A percentile compares a stretch with the other conserved stretches of the same genome.
These are phyloP conservation scores for Actinostola sp. DNA, from an alignment of 92 coral and sea anemone genomes.

Conservation along the genomic window DNA sequence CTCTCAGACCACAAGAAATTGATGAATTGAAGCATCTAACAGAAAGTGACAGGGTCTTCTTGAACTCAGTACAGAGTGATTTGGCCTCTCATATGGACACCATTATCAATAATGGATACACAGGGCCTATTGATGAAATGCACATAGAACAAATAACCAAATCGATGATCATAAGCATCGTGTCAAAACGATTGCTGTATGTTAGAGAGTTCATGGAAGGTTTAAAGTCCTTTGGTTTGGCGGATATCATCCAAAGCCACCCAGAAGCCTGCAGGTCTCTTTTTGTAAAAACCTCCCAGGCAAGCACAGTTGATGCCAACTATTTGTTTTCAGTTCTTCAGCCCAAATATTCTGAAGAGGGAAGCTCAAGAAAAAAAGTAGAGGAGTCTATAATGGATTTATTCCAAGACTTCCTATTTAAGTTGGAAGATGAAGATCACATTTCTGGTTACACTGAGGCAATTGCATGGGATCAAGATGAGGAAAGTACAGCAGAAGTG, in stretches of 20 bases:
- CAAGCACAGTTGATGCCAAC: slow-evolving; percentile 52
- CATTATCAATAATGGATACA: slow-evolving; percentile 58
- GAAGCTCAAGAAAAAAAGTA: slow-evolving; percentile 16
- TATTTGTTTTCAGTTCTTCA: slow-evolving; percentile 46
- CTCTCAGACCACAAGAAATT: slow-evolving; percentile 15
- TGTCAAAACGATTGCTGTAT: slow-evolving; percentile 42
- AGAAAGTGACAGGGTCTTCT: slow-evolving; percentile 20
- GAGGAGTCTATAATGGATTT: no score
- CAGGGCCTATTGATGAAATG: slow-evolving; percentile 35
- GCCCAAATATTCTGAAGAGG: slow-evolving; percentile 35
- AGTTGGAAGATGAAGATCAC: slow-evolving; percentile 27
- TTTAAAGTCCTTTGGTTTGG: slow-evolving; percentile 47
- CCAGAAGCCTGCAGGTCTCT: slow-evolving; percentile 44
- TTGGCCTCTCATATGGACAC: slow-evolving; percentile 25
- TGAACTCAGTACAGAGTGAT: slow-evolving; percentile 33
- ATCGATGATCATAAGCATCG: slow-evolving; percentile 43
- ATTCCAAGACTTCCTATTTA: slow-evolving; percentile 40
- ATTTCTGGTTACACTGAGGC: slow-evolving; percentile 4
- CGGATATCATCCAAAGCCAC: slow-evolving; percentile 26
- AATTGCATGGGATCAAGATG: slow-evolving; percentile 18
- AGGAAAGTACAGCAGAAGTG: background rate
- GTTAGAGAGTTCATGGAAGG: slow-evolving; percentile 63
- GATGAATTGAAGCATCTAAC: slow-evolving; percentile 16
- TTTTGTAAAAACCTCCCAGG: slow-evolving; percentile 21
- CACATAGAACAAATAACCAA: slow-evolving; percentile 39